Percentiles rank a stretch among this genome's conserved stretches.
phyloP scores from a whole-genome alignment of 2,113 vertebrate species.

The Corythornis madagascariensis region DNA sequence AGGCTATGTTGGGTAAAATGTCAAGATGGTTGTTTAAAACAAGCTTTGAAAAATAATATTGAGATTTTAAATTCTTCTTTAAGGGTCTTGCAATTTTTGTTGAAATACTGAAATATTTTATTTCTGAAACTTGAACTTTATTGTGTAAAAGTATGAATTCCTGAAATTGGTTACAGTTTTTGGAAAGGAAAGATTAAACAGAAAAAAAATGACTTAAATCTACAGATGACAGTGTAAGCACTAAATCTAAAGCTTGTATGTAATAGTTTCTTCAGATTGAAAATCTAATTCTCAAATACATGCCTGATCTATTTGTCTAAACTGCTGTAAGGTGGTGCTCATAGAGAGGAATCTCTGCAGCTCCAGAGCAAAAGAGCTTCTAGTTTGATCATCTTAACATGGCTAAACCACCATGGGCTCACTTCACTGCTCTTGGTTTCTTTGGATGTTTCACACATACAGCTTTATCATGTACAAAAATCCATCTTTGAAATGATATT shows the following conservation, averaged over 20 bases:
- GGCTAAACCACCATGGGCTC: neutral
- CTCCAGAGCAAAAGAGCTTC: conserved; percentile 3
- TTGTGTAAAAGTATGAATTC: neutral
- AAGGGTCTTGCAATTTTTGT: neutral
- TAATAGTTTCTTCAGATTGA: neutral
- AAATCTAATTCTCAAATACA: neutral
- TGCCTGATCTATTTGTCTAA: neutral
- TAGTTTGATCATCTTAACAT: conserved; percentile 6
- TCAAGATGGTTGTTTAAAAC: neutral
- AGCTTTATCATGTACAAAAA: conserved; percentile 34
- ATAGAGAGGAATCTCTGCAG: neutral
- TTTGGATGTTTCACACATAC: conserved; percentile 38
- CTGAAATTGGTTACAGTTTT: neutral
- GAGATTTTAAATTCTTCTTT: neutral
- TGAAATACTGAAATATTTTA: neutral
- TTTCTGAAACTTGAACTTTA: neutral
- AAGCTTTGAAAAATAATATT: neutral
- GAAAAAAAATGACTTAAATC: neutral
- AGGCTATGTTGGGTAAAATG: neutral
- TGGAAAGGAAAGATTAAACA: neutral
- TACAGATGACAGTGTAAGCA: neutral
- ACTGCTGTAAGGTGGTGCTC: neutral
- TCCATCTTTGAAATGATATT: neutral
- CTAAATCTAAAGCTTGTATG: neutral
- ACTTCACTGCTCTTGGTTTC: conserved; percentile 24